These are phyloP conservation scores for Catharus bicknelli DNA, from an alignment of 2,113 vertebrate species.

Conservation along the genomic window DNA sequence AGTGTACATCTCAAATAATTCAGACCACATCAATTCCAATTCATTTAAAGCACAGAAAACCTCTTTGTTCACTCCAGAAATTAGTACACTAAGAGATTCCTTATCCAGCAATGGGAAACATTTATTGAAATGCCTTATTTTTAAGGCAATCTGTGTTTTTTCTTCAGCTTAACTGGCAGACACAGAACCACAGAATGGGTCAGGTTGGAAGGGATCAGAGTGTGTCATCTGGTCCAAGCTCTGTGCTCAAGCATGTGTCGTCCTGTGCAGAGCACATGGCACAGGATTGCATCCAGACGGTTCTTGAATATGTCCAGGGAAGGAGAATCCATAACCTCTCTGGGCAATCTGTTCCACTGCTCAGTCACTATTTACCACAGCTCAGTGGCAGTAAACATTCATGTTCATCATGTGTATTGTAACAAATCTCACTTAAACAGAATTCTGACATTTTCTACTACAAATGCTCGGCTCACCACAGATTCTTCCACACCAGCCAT, in stretches of 20 bases:
- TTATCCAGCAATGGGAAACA: neutral
- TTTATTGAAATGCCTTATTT: conserved; percentile 11
- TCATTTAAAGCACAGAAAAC: neutral
- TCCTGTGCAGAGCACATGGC: neutral
- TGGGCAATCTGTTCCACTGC: neutral
- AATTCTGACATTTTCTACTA: conserved; percentile 10
- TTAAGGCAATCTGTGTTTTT: neutral
- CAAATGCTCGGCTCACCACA: neutral
- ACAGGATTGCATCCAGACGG: neutral
- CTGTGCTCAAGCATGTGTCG: neutral
- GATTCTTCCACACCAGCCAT: conserved; percentile 3
- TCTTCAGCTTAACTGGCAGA: neutral
- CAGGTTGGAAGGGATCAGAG: neutral
- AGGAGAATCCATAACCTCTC: neutral
- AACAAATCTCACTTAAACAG: conserved; percentile 17
- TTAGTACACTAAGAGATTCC: neutral
- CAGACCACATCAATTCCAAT: neutral
- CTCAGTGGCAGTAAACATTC: neutral
- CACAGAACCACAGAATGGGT: neutral
- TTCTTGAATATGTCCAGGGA: neutral
- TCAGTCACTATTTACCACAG: neutral
- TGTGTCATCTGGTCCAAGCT: neutral
- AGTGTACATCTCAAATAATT: neutral
- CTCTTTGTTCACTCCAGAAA: neutral
- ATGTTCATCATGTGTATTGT: neutral